Evolutionary conservation across 2,888 invertebrate species (phyloP).

Genomic region (Girardia tigrina): DNA sequence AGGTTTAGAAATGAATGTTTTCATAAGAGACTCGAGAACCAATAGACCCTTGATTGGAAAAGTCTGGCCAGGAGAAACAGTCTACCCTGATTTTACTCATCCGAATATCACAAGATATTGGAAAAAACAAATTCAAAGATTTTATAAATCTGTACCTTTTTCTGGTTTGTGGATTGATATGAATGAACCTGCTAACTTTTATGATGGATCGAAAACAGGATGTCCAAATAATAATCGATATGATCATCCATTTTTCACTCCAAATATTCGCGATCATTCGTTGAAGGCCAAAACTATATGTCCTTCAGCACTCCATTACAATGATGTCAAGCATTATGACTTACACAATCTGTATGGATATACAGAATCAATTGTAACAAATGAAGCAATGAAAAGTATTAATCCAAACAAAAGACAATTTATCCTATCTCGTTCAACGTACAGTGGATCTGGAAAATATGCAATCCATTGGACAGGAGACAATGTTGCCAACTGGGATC

Average conservation of each 20-base stretch:
- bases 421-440: constrained; percentile 63
- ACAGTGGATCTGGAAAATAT: constrained; percentile 42
- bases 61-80: constrained; percentile 44
- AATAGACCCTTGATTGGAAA: constrained; percentile 39
- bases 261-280: constrained; percentile 40
- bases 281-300: constrained; percentile 41
- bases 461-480: constrained; percentile 48
- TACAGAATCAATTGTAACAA: constrained; percentile 40
- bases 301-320: constrained; percentile 41
- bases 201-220: constrained; percentile 43
- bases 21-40: constrained; percentile 55
- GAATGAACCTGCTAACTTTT: constrained; percentile 49
- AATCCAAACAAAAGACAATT: constrained; percentile 41
- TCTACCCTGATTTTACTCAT: constrained; percentile 44
- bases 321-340: constrained; percentile 41
- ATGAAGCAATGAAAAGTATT: constrained; percentile 39
- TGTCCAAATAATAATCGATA: constrained; percentile 40
- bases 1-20: constrained; percentile 40
- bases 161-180: constrained; percentile 48
- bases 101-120: constrained; percentile 42
- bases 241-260: constrained; percentile 45
- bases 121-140: constrained; percentile 40
- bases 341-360: constrained; percentile 44
- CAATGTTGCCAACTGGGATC: constrained; percentile 45
- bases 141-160: constrained; percentile 40